Percentiles rank a stretch among this genome's conserved stretches.
These are phyloP conservation scores for Arothron firmamentum DNA, from an alignment of 2,113 vertebrate species.

Conservation along the genomic window DNA sequence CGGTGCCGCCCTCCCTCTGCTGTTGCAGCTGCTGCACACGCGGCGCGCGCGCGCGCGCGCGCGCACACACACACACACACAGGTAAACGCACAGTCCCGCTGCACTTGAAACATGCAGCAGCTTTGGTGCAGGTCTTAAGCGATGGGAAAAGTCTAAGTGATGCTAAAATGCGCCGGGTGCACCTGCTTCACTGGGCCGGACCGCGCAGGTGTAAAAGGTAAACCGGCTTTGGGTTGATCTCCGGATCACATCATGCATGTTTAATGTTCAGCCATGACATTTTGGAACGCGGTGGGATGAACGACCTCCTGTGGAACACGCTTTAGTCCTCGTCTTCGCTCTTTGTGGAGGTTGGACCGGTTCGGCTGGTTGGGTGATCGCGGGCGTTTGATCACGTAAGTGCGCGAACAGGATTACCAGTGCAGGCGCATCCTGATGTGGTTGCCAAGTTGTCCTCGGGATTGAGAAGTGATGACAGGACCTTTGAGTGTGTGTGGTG, in stretches of 20 bases:
- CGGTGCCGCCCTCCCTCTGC: conserved; percentile 21
- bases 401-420: not conserved
- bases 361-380: conserved; percentile 12
- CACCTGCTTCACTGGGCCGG: not conserved
- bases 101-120: conserved; percentile 4
- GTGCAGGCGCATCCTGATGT: not conserved
- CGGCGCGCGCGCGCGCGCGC: too few relatives aligned
- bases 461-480: not conserved
- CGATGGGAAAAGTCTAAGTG: not conserved
- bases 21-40: not conserved
- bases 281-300: conserved; percentile 8
- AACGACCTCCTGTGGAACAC: conserved; percentile 1
- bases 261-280: conserved; percentile 23
- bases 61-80: not conserved
- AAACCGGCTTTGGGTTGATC: not conserved
- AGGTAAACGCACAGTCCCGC: not conserved
- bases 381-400: conserved; percentile 33
- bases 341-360: not conserved
- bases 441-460: not conserved
- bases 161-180: conserved; percentile 7
- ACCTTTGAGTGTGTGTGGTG: not conserved
- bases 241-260: conserved; percentile 19
- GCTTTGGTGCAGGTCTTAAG: not conserved
- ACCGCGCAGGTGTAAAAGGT: conserved; percentile 22
- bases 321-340: not conserved